phyloP scores from a whole-genome alignment of 2,113 vertebrate species.

The Plectropomus leopardus region DNA sequence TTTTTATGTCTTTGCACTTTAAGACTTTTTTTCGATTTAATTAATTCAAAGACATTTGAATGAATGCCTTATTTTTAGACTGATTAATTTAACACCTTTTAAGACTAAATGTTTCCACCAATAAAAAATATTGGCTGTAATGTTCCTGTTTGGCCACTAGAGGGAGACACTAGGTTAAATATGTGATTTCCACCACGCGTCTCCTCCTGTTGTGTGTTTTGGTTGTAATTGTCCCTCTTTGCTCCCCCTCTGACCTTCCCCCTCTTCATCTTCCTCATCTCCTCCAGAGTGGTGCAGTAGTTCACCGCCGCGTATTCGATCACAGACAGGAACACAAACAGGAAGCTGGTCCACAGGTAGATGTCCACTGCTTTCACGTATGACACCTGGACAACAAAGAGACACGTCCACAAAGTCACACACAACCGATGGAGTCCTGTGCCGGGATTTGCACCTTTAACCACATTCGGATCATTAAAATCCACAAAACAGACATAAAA shows the following conservation, averaged over 20 bases:
- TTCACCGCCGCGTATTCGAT: constrained; percentile 93
- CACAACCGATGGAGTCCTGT: background rate
- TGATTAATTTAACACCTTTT: too few species aligned
- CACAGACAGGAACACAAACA: constrained; percentile 94
- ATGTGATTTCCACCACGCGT: background rate
- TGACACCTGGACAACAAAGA: constrained; percentile 84
- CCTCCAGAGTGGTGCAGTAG: constrained; percentile 93
- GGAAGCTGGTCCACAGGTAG: constrained; percentile 95
- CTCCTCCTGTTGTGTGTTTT: too few species aligned
- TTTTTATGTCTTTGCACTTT: too few species aligned
- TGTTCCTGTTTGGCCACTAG: constrained; percentile 39
- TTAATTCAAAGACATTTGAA: too few species aligned
- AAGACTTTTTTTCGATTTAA: too few species aligned
- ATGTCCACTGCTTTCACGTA: constrained; percentile 94
- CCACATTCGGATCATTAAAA: too few species aligned
- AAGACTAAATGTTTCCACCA: too few species aligned
- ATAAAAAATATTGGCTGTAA: constrained; percentile 2
- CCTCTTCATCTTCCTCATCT: constrained; percentile 86
- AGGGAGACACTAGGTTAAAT: constrained; percentile 23
- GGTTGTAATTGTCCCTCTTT: background rate
- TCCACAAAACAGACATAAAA: too few species aligned
- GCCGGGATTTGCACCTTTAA: background rate
- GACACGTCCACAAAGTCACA: background rate
- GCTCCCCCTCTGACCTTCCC: constrained; percentile 58
- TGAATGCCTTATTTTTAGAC: too few species aligned